These are phyloP conservation scores for Bombus difficillimus DNA, from an alignment of 1,140 invertebrate genomes.

Conservation along the genomic window DNA sequence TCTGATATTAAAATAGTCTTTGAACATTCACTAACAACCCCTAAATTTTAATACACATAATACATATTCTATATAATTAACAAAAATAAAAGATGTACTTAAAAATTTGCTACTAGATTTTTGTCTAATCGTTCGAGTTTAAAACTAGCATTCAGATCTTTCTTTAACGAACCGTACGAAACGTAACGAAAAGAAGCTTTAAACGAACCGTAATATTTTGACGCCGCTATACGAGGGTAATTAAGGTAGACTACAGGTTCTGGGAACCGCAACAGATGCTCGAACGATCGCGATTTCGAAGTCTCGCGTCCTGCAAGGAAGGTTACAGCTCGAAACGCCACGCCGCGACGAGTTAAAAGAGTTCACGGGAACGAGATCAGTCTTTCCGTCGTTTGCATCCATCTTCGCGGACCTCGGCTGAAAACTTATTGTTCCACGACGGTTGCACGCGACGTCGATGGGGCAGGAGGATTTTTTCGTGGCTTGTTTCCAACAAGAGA, in stretches of 20 bases:
- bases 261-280: slow-evolving; percentile 70
- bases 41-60: background rate
- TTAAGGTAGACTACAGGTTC: slow-evolving; percentile 60
- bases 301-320: background rate
- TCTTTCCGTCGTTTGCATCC: slow-evolving; percentile 49
- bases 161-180: too few relatives aligned
- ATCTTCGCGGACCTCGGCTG: slow-evolving; percentile 13
- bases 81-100: background rate
- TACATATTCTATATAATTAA: background rate
- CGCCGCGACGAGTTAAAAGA: background rate
- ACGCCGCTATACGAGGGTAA: slow-evolving; percentile 60
- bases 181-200: background rate
- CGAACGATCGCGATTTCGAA: slow-evolving; percentile 48
- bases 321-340: background rate
- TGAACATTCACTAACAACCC: background rate
- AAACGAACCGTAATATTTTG: slow-evolving; percentile 54
- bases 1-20: background rate
- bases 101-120: too few relatives aligned
- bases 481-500: background rate
- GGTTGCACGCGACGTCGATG: background rate
- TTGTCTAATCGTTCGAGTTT: slow-evolving; percentile 22
- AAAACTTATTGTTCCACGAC: slow-evolving; percentile 36
- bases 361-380: slow-evolving; percentile 8
- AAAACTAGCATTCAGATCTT: slow-evolving; percentile 42
- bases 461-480: slow-evolving; percentile 18